Conservation (phyloP, 2,888 invertebrate species). For the Lumbricus terrestris region DNA sequence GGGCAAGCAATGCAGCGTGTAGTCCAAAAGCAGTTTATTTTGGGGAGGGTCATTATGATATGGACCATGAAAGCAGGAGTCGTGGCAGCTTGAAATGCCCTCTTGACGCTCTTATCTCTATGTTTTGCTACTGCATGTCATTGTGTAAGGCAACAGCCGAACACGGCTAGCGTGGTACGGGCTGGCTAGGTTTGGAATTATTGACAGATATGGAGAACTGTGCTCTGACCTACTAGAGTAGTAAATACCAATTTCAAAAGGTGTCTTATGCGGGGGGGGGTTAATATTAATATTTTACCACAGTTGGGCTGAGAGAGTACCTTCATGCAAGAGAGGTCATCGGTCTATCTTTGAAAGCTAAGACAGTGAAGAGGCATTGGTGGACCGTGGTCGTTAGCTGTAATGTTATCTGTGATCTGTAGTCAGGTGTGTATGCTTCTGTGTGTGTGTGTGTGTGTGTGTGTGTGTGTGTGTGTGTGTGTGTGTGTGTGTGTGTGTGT, state of each 20-base stretch:
- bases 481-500: neutral
- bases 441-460: too few species aligned
- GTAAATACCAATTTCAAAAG: neutral
- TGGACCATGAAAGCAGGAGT: neutral
- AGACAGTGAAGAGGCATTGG: neutral
- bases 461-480: too few species aligned
- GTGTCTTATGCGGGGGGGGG: neutral
- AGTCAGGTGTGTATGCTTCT: neutral
- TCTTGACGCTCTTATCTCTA: neutral
- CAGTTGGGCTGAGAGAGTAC: neutral
- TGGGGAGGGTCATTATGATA: neutral
- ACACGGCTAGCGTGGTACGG: neutral
- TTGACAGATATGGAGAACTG: neutral
- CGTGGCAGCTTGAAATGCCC: neutral
- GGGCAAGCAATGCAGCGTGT: neutral
- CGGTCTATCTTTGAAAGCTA: neutral
- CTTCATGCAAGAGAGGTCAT: neutral
- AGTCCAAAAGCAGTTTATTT: neutral
- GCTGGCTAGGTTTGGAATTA: neutral
- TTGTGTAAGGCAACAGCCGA: neutral
- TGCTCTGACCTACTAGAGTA: neutral
- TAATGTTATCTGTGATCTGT: neutral
- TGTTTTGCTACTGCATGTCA: too few species aligned
- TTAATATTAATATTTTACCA: neutral
- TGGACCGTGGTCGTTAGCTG: neutral